Evolutionary conservation across 2,888 invertebrate species (phyloP).

Genomic region (Pilophorus perplexus): DNA sequence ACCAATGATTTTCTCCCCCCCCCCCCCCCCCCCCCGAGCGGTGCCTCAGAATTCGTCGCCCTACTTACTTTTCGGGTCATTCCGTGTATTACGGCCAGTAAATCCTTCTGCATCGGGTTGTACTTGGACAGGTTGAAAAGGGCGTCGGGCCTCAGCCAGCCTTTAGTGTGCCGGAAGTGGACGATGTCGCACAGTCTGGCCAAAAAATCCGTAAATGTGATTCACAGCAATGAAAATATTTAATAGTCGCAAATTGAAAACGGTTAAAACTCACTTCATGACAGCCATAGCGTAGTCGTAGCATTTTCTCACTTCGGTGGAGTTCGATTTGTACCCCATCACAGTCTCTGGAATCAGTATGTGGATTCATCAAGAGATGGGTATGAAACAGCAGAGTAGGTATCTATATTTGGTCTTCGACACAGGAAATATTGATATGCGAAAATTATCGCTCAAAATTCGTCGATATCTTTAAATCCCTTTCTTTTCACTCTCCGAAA

Average conservation of each 20-base stretch:
- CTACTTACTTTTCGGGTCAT: constrained; percentile 72
- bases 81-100: constrained; percentile 73
- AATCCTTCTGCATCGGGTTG: constrained; percentile 69
- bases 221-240: too few species aligned
- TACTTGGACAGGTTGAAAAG: constrained; percentile 74
- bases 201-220: too few species aligned
- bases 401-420: too few species aligned
- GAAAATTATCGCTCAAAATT: too few species aligned
- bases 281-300: constrained; percentile 84
- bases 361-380: too few species aligned
- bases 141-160: constrained; percentile 74
- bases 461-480: too few species aligned
- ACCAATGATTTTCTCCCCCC: too few species aligned
- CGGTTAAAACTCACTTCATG: constrained; percentile 73
- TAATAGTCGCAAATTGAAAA: too few species aligned
- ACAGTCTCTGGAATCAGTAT: constrained; percentile 72
- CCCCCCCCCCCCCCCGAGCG: constrained; percentile 21
- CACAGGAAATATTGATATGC: too few species aligned
- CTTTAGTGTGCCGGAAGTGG: constrained; percentile 74
- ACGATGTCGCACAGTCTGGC: constrained; percentile 80
- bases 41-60: constrained; percentile 29
- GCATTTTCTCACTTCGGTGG: constrained; percentile 57
- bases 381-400: too few species aligned
- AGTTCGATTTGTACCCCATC: constrained; percentile 79
- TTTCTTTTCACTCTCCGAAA: too few species aligned